phyloP scores from a whole-genome alignment of 1,140 invertebrate species.

The Mylabris phalerata region DNA sequence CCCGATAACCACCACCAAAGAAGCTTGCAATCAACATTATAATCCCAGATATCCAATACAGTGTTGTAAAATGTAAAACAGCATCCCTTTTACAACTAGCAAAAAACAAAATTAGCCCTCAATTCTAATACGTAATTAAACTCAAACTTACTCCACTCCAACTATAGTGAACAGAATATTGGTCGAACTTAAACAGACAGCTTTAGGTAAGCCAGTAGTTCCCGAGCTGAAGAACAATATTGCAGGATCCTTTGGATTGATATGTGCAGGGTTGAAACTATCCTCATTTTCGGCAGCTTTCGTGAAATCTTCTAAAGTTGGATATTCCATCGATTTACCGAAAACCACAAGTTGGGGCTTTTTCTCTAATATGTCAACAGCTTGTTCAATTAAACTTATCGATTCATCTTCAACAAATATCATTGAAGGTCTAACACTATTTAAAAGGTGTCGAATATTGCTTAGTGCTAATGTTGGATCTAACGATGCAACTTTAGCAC shows the following conservation, averaged over 20 bases:
- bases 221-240: conserved; percentile 54
- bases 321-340: conserved; percentile 7
- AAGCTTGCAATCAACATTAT: too few relatives aligned
- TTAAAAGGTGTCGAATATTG: conserved; percentile 23
- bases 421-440: conserved; percentile 25
- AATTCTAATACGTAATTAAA: too few relatives aligned
- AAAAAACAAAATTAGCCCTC: too few relatives aligned
- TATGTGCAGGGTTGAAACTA: conserved; percentile 25
- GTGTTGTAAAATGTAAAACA: too few relatives aligned
- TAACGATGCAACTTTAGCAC: conserved; percentile 4
- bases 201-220: conserved; percentile 69
- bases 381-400: conserved; percentile 15
- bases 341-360: conserved; percentile 23
- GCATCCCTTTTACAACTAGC: too few relatives aligned
- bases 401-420: conserved; percentile 27
- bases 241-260: conserved; percentile 26
- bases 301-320: conserved; percentile 19
- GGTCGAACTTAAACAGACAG: conserved; percentile 58
- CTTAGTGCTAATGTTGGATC: conserved; percentile 23
- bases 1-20: too few relatives aligned
- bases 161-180: neutral
- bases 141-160: too few relatives aligned
- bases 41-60: too few relatives aligned
- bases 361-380: neutral
- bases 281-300: conserved; percentile 21